A percentile compares a stretch with the other conserved stretches of the same genome.
phyloP scores from a whole-genome alignment of 2,113 vertebrate genomes.

The Oncorhynchus mykiss region DNA sequence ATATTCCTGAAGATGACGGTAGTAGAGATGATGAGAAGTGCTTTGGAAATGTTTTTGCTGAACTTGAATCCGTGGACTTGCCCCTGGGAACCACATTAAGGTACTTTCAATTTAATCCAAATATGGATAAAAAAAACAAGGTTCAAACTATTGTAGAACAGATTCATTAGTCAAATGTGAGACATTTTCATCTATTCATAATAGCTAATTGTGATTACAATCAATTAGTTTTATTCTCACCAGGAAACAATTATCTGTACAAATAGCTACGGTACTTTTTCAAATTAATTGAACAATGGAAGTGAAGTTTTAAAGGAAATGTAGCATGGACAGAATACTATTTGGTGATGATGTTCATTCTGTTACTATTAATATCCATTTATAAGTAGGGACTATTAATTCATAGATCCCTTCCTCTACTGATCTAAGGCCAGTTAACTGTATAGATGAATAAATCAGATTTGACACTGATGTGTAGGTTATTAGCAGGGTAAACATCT shows the following conservation, averaged over 20 bases:
- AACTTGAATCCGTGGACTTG: conserved; percentile 89
- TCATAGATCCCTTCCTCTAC: background rate
- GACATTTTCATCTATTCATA: background rate
- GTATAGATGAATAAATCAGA: no score
- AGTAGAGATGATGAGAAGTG: conserved; percentile 78
- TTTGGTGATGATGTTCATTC: background rate
- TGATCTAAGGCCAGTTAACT: background rate
- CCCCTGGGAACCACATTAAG: conserved; percentile 89
- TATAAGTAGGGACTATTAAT: background rate
- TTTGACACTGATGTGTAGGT: no score
- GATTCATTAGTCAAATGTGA: background rate
- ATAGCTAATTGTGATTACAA: no score
- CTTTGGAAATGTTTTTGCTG: conserved; percentile 84
- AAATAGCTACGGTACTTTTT: no score
- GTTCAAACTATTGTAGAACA: background rate
- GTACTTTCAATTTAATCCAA: conserved; percentile 66
- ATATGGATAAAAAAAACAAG: background rate
- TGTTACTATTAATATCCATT: background rate
- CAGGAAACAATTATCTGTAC: no score
- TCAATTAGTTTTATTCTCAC: no score
- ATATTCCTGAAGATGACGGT: conserved; percentile 61
- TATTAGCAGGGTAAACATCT: no score
- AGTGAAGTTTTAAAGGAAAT: no score
- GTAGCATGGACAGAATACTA: no score
- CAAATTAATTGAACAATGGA: no score